These are phyloP conservation scores for Uropsilus gracilis DNA, from an alignment of 2,113 vertebrate species.

Conservation along the genomic window DNA sequence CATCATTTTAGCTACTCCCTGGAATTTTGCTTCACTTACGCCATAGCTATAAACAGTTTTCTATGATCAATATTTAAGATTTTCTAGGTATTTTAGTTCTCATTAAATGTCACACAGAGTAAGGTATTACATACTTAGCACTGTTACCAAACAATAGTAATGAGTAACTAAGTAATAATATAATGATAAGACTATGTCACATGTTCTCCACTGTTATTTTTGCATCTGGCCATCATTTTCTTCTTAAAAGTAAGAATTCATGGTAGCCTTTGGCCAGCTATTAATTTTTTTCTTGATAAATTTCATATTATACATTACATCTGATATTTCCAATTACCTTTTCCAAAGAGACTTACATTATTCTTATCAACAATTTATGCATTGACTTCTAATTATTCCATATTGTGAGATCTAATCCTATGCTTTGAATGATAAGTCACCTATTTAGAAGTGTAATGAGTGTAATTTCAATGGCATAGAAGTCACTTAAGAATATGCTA, in stretches of 20 bases:
- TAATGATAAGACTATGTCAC: not conserved
- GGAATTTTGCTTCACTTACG: not conserved
- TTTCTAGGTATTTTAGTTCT: constrained; percentile 10
- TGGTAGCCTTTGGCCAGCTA: not conserved
- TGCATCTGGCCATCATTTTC: not conserved
- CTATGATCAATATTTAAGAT: constrained; percentile 7
- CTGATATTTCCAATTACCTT: constrained; percentile 18
- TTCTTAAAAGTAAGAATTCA: constrained; percentile 31
- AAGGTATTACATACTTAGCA: not conserved
- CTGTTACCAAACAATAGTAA: not conserved
- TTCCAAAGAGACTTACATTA: not conserved
- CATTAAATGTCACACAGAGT: not conserved
- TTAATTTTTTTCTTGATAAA: constrained; percentile 12
- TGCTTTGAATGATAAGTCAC: constrained; percentile 33
- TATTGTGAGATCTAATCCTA: not conserved
- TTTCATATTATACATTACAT: not conserved
- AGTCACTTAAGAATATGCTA: not conserved
- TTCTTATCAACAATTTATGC: constrained; percentile 12
- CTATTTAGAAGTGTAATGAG: constrained; percentile 23
- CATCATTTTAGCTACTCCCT: not conserved
- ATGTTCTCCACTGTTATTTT: not conserved
- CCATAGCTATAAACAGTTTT: not conserved
- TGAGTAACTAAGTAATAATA: not conserved
- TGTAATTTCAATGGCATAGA: not conserved
- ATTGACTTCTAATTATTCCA: constrained; percentile 25